Percentiles rank a stretch among this genome's conserved stretches.
These are phyloP conservation scores for Drosophila suzukii DNA, from an alignment of 1,140 invertebrate species.

Conservation along the genomic window DNA sequence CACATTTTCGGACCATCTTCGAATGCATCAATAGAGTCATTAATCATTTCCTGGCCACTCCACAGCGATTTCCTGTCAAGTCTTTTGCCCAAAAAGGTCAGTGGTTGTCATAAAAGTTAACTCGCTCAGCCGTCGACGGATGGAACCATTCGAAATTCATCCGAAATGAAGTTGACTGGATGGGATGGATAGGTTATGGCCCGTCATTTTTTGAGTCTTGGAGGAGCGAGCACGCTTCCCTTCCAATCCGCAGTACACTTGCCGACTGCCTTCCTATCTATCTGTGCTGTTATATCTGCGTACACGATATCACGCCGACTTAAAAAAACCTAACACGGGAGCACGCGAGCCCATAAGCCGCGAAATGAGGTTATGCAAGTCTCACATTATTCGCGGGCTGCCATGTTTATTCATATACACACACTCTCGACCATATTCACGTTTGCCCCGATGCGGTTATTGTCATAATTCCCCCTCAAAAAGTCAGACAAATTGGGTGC, in stretches of 20 bases:
- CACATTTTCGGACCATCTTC: slow-evolving; percentile 10
- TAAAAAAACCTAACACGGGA: slow-evolving; percentile 43
- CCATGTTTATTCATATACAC: slow-evolving; percentile 71
- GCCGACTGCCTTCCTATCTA: slow-evolving; percentile 39
- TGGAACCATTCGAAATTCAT: slow-evolving; percentile 12
- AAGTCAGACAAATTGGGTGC: slow-evolving; percentile 55
- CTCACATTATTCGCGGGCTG: slow-evolving; percentile 44
- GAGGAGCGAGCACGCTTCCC: slow-evolving; percentile 46
- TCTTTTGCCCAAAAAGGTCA: slow-evolving; percentile 49
- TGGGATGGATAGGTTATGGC: slow-evolving; percentile 26
- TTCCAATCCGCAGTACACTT: slow-evolving; percentile 50
- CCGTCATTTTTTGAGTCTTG: slow-evolving; percentile 20
- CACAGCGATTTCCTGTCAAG: slow-evolving; percentile 49
- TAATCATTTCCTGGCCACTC: slow-evolving; percentile 69
- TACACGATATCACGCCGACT: slow-evolving; percentile 69
- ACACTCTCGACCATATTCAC: slow-evolving; percentile 45
- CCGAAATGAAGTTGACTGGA: slow-evolving; percentile 19
- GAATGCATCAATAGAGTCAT: slow-evolving; percentile 56
- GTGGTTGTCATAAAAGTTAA: slow-evolving; percentile 65
- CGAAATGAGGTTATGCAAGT: slow-evolving; percentile 72
- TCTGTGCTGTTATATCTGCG: slow-evolving; percentile 53
- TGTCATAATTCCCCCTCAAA: slow-evolving; percentile 22
- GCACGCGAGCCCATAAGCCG: slow-evolving; percentile 65
- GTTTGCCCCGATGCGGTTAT: slow-evolving; percentile 13
- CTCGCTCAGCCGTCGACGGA: slow-evolving; percentile 33